A percentile compares a stretch with the other conserved stretches of the same genome.
phyloP scores from a whole-genome alignment of 30 jellyfish, hydroid and myxozoan genomes.

The Catostylus mosaicus region DNA sequence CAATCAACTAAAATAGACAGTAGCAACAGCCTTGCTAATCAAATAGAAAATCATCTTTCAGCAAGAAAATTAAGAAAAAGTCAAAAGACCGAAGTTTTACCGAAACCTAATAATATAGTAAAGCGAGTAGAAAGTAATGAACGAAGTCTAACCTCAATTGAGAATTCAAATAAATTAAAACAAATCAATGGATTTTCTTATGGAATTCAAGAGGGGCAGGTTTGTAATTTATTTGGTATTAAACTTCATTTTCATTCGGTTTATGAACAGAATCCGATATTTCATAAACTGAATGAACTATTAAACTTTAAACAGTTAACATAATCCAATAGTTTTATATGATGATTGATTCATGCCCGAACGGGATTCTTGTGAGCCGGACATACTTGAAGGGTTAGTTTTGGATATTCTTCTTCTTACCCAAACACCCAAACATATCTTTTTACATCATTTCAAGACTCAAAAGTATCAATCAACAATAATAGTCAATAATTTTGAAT shows the following conservation, averaged over 20 bases:
- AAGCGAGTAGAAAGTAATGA: neutral
- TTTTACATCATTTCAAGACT: too few species aligned
- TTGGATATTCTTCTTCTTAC: too few species aligned
- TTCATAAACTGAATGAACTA: neutral
- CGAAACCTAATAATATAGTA: neutral
- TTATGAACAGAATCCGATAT: neutral
- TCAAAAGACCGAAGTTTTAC: neutral
- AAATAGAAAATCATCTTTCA: slow-evolving; percentile 18
- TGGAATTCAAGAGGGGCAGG: slow-evolving; percentile 62
- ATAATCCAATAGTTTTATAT: too few species aligned
- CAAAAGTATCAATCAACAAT: too few species aligned
- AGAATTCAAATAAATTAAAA: slow-evolving; percentile 22
- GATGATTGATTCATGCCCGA: too few species aligned
- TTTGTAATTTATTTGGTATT: too few species aligned
- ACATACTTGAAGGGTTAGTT: too few species aligned
- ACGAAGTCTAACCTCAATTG: slow-evolving; percentile 54
- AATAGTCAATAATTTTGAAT: too few species aligned
- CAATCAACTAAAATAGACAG: slow-evolving; percentile 1
- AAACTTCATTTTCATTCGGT: too few species aligned
- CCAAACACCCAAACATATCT: too few species aligned
- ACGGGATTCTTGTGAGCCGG: too few species aligned
- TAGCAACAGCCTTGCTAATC: slow-evolving; percentile 31
- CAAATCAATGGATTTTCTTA: slow-evolving; percentile 65
- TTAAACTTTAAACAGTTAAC: neutral
- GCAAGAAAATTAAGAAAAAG: neutral